phyloP scores from a whole-genome alignment of 2,797 vertebrate genomes.

The Picus viridis region DNA sequence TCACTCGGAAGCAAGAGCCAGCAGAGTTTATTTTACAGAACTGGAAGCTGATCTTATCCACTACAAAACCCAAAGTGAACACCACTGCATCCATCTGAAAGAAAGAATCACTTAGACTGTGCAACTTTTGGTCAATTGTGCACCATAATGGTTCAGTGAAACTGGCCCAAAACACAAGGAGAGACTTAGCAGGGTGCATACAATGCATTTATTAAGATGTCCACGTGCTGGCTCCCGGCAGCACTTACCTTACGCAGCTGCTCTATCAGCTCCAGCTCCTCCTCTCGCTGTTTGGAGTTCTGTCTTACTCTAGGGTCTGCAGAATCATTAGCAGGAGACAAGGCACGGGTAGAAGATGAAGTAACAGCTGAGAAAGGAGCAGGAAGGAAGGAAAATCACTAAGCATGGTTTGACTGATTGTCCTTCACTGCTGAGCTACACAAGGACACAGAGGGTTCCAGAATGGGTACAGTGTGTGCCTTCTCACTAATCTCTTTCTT shows the following conservation, averaged over 20 bases:
- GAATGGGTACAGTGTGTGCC: background rate
- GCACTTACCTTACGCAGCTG: slow-evolving; percentile 89
- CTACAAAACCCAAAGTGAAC: background rate
- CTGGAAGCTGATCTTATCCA: background rate
- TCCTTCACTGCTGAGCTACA: background rate
- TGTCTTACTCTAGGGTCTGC: slow-evolving; percentile 65
- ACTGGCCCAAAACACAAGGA: background rate
- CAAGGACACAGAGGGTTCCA: background rate
- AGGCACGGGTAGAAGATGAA: slow-evolving; percentile 64
- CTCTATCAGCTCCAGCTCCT: slow-evolving; percentile 88
- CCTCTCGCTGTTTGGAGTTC: slow-evolving; percentile 79
- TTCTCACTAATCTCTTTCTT: background rate
- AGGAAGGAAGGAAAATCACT: background rate
- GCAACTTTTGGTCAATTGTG: background rate
- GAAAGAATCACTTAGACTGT: background rate
- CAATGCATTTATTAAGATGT: rapidly evolving
- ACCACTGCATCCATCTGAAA: background rate
- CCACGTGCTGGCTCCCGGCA: background rate
- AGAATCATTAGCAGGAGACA: slow-evolving; percentile 58
- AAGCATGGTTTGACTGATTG: background rate
- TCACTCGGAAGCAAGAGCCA: background rate
- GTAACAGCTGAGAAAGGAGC: slow-evolving; percentile 50
- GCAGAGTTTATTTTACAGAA: background rate
- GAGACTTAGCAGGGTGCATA: background rate
- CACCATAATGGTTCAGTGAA: background rate